These are phyloP conservation scores for Galaxea fascicularis DNA, from an alignment of 92 coral and sea anemone species.

Conservation along the genomic window DNA sequence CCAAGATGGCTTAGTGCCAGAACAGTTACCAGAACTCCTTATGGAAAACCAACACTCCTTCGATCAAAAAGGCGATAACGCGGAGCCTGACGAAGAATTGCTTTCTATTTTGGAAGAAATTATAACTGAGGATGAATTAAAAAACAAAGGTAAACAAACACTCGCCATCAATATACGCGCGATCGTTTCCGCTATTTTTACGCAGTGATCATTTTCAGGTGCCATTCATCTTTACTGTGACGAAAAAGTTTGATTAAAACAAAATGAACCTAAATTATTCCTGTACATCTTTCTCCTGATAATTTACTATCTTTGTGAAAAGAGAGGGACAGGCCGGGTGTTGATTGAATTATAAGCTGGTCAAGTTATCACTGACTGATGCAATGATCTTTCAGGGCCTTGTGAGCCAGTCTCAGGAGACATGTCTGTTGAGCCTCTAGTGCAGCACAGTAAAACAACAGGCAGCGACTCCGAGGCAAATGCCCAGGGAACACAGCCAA, in stretches of 20 bases:
- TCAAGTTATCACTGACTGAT: too few species aligned
- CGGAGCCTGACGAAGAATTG: slow-evolving; percentile 70
- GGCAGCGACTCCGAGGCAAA: neutral
- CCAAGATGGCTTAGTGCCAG: slow-evolving; percentile 51
- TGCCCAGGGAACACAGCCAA: slow-evolving; percentile 1
- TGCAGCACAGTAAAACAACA: too few species aligned
- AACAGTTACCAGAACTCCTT: slow-evolving; percentile 14
- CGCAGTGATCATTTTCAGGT: too few species aligned
- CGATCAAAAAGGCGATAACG: slow-evolving; percentile 31
- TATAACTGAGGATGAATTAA: slow-evolving; percentile 36
- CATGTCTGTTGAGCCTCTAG: neutral
- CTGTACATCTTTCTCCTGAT: too few species aligned
- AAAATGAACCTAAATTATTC: too few species aligned
- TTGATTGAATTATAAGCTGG: too few species aligned
- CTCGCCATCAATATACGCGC: slow-evolving; percentile 6
- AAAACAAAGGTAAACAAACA: slow-evolving; percentile 34
- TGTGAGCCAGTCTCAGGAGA: neutral
- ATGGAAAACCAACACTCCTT: slow-evolving; percentile 33
- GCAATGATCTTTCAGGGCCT: neutral
- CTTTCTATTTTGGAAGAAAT: slow-evolving; percentile 74
- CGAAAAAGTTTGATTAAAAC: too few species aligned
- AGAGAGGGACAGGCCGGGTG: too few species aligned
- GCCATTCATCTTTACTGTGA: too few species aligned
- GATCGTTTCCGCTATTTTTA: neutral
- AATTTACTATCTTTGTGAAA: too few species aligned